Evolutionary conservation across 1,140 invertebrate genomes (phyloP), one percentile per base, ranked within the genome.

Genomic region (Drosophila navojoa): DNA sequence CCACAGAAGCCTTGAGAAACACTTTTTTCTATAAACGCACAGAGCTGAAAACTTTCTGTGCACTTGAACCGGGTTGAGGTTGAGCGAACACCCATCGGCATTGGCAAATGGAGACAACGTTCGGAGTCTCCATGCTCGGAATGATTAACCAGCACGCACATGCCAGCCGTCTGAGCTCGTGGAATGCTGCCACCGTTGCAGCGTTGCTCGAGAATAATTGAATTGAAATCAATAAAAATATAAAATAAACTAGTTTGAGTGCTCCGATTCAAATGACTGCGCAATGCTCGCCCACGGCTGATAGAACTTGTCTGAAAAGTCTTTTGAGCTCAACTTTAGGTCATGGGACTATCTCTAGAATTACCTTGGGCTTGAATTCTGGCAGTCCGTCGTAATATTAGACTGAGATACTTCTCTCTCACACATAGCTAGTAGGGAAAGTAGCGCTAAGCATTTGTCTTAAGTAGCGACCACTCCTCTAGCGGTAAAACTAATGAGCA

Each of bases 401-500:
- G 13, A 0, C 1, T 0, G 11, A 38, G 3, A 38, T 38, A 38
- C 35, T 4, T 10, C 6, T 11, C 11, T 38, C 11, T 13, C 35
- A 11, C 9, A 10, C 0, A 13, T 9, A 38, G 10, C 35, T 3
- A 38, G 35, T 4, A 38, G 35, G 13, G 35, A 38, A 11, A 38
- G 35, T 40, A 63, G 27, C 55, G 42, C 47, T 52, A 55, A 58
- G 57, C 16, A 16, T 61, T 50, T 22, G 60, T 79, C 76, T 79
- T 67, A 79, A 66, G 57, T 49, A 71, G 71, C 52, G 22, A 2
- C 16, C 70, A 19, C 53, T 29, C 22, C 66, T 42, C 27, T 40
- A 55, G 53, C 59, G 69, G 70, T 75, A 80, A 84, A 89, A 89
- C 84, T 87, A 87, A 87, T 87, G 84, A 87, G 85, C 74, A 87